Evolutionary conservation across 2,113 vertebrate genomes (phyloP).

Genomic region (Poeciliopsis retropinna): DNA sequence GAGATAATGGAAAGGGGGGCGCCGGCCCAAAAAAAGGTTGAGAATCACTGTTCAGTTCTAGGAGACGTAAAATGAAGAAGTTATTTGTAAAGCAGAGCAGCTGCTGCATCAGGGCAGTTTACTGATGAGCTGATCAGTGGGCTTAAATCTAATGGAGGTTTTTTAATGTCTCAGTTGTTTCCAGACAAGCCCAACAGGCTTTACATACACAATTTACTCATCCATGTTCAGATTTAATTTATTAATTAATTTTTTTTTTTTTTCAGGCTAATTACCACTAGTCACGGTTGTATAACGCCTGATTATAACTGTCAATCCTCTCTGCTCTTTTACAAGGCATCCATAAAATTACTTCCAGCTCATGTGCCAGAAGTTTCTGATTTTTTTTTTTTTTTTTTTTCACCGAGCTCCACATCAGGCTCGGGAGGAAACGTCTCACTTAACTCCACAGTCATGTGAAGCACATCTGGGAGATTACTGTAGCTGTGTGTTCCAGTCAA

Average conservation of each 20-base stretch:
- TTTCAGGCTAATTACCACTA: slow-evolving; percentile 47
- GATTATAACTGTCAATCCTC: slow-evolving; percentile 68
- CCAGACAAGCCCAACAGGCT: slow-evolving; percentile 44
- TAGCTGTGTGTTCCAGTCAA: slow-evolving; percentile 39
- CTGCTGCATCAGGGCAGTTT: background rate
- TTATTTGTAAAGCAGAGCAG: background rate
- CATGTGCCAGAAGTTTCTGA: slow-evolving; percentile 63
- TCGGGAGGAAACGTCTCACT: slow-evolving; percentile 52
- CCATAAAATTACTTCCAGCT: slow-evolving; percentile 61
- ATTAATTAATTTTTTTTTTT: background rate
- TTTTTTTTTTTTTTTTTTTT: slow-evolving; percentile 75
- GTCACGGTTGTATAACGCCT: slow-evolving; percentile 42
- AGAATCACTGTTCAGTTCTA: background rate
- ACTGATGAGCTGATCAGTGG: background rate
- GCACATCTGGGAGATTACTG: slow-evolving; percentile 76
- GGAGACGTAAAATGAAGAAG: background rate
- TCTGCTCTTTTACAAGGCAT: slow-evolving; percentile 59
- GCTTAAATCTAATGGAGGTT: background rate
- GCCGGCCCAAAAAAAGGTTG: no score
- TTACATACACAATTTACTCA: slow-evolving; percentile 44
- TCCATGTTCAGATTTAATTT: slow-evolving; percentile 36
- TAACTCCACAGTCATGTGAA: slow-evolving; percentile 64
- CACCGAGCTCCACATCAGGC: slow-evolving; percentile 61
- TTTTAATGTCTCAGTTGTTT: slow-evolving; percentile 11
- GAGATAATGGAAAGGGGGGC: no score